Evolutionary conservation across 1,140 invertebrate species (phyloP).

Genomic region (Pteromalus puparum): DNA sequence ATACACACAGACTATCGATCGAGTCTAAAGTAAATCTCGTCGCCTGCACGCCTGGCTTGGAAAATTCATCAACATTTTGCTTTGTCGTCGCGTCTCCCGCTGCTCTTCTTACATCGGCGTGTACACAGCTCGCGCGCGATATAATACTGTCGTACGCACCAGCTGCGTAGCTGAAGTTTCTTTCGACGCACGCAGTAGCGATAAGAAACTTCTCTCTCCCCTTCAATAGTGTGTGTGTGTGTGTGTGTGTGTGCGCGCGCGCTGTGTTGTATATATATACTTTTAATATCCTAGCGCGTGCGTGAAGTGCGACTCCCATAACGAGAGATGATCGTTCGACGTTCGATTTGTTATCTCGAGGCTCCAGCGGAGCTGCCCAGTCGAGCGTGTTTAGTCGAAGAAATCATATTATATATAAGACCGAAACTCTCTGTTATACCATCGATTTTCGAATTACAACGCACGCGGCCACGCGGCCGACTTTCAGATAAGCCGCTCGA

Average conservation of each 20-base stretch:
- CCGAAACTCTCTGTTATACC: background rate
- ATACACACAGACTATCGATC: background rate
- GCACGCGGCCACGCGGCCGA: background rate
- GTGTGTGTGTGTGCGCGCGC: background rate
- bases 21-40: background rate
- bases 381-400: background rate
- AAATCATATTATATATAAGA: background rate
- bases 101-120: background rate
- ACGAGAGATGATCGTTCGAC: background rate
- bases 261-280: constrained; percentile 2
- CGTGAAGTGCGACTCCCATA: background rate
- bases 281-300: constrained; percentile 14
- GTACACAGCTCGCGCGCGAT: background rate
- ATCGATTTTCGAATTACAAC: constrained; percentile 21
- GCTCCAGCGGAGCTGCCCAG: background rate
- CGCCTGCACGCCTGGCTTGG: background rate
- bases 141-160: constrained; percentile 37
- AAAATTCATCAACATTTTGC: constrained; percentile 46
- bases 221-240: background rate
- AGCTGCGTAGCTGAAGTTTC: constrained; percentile 21
- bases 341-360: constrained; percentile 14
- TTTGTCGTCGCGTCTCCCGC: background rate
- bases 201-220: constrained; percentile 36
- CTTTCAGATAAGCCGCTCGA: background rate
- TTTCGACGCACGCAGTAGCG: background rate